Base-by-base conservation (phyloP, 2,888 invertebrate genomes). In the Acronicta leporina region DNA sequence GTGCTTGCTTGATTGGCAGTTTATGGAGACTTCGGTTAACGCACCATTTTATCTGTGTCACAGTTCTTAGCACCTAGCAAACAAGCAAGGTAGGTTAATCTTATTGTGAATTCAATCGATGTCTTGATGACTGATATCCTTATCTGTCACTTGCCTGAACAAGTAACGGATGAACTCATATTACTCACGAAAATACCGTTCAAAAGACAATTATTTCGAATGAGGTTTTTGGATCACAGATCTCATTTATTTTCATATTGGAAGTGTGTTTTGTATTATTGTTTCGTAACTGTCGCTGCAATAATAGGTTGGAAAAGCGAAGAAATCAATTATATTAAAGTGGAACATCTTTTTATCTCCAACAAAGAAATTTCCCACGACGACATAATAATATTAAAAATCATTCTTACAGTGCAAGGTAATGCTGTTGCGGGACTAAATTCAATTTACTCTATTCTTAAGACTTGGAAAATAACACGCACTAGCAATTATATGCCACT, bases 111-210 rank as follows among this genome's bases (percentile, higher is more conserved):
- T 90, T 87, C 90, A 87, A 79, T 81, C 71, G 77, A 74, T 86
- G 90, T 87, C 86, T 82, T 78, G 84, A 82, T 87, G 85, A 88
- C 80, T 84, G 85, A 88, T 89, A 88, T 87, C 91, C 89, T 91
- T 90, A 90, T 88, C 88, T 87, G 89, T 85, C 81, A 83, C 71
- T 85, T 86, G 84, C 87, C 82, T 85, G 85, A 86, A 84, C 78
- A 85, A 84, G 77, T 93, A 92, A 92, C 93, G 92, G 91, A 61
- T 79, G 72, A 87, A 84, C 81, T 88, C 76, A 88, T 91, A 88
- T 87, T 78, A 76, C 83, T 80, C 71, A 81, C 81, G 68, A 62
- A 87, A 87, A 87, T 90, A 93, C 92, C 91, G 92, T 92, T 89
- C 68, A 75, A 79, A 87, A 86, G 86, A 87, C 71, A 74, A 75